Evolutionary conservation across 2,888 invertebrate species (phyloP).

Genomic region (Hypena proboscidalis): DNA sequence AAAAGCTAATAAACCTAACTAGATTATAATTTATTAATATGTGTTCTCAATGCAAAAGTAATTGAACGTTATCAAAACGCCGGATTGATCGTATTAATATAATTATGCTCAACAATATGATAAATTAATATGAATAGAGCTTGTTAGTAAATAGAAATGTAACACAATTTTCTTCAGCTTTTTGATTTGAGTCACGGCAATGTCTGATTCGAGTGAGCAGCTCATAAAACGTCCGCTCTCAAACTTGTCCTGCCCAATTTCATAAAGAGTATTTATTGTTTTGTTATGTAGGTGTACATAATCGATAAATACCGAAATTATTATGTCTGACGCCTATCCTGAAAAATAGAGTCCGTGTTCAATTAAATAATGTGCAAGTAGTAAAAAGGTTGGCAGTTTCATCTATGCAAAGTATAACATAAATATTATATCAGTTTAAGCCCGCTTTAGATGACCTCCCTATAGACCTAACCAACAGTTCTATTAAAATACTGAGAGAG

Average conservation of each 20-base stretch:
- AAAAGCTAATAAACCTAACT: background rate
- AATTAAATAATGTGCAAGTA: slow-evolving; percentile 23
- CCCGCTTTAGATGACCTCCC: slow-evolving; percentile 8
- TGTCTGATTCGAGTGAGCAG: background rate
- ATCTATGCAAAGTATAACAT: no score
- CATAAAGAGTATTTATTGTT: slow-evolving; percentile 1
- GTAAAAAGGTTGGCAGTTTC: no score
- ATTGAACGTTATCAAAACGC: background rate
- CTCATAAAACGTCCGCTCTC: background rate
- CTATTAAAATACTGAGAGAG: slow-evolving; percentile 18
- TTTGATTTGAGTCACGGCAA: no score
- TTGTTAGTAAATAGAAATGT: no score
- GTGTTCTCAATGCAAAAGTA: background rate
- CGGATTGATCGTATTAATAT: no score
- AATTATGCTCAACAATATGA: no score
- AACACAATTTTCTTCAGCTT: no score
- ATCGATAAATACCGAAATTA: slow-evolving; percentile 1
- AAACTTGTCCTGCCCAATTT: background rate
- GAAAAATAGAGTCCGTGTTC: background rate
- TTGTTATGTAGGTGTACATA: slow-evolving; percentile 2
- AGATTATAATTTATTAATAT: background rate
- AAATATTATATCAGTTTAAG: slow-evolving; percentile 7
- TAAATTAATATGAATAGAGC: no score
- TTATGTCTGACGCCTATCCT: background rate
- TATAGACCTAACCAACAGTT: slow-evolving; percentile 8